Evolutionary conservation across 2,888 invertebrate genomes (phyloP).

Genomic region (Acleris laterana): DNA sequence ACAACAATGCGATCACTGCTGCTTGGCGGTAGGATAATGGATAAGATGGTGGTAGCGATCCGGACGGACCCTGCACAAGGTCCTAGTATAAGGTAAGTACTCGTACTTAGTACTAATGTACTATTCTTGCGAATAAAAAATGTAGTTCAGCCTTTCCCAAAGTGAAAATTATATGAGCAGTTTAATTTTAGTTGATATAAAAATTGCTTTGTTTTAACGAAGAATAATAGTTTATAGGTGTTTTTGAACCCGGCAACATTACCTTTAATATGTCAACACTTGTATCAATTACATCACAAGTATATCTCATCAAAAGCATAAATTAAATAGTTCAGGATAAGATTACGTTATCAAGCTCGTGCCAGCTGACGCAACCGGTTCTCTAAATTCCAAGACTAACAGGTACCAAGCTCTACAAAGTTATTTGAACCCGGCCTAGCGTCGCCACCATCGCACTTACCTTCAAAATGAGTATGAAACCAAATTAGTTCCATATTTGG

Average conservation of each 20-base stretch:
- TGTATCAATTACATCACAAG: conserved; percentile 21
- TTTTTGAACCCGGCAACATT: neutral
- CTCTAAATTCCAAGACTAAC: conserved; percentile 66
- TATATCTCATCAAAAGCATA: conserved; percentile 16
- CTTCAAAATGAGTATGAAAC: neutral
- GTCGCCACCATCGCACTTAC: conserved; percentile 5
- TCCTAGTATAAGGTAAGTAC: no score
- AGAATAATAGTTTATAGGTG: neutral
- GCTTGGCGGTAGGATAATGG: no score
- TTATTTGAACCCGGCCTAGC: neutral
- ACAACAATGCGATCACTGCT: no score
- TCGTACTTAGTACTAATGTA: no score
- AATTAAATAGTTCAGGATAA: conserved; percentile 42
- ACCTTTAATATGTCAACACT: conserved; percentile 12
- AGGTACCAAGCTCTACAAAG: conserved; percentile 52
- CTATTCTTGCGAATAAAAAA: no score
- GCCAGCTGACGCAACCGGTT: conserved; percentile 79
- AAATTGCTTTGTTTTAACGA: neutral
- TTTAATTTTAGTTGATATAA: no score
- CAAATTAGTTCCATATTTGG: neutral
- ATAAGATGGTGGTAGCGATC: no score
- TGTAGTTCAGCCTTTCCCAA: no score
- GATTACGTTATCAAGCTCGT: conserved; percentile 57
- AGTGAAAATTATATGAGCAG: no score
- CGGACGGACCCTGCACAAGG: no score